Percentiles rank a stretch among this genome's conserved stretches.
Conservation (phyloP, 2,888 invertebrate species). For the Ptychoptera contaminata region DNA sequence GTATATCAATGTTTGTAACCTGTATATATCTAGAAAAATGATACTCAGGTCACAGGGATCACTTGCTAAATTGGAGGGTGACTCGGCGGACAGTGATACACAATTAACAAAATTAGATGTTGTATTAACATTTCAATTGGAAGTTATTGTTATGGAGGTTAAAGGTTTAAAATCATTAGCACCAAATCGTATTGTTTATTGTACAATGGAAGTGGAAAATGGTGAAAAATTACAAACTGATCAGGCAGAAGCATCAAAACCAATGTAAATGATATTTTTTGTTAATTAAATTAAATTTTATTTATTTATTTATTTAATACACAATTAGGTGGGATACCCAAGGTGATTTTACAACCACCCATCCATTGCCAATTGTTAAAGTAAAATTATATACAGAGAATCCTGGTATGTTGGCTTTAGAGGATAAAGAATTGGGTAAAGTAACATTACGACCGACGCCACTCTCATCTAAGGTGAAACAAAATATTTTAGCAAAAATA, state of each 20-base stretch:
- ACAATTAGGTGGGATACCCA: slow-evolving; percentile 99
- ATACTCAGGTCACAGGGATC: slow-evolving; percentile 74
- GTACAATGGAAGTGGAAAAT: slow-evolving; percentile 99
- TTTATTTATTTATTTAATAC: slow-evolving; percentile 7
- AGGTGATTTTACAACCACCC: slow-evolving; percentile 97
- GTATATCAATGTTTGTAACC: slow-evolving; percentile 1
- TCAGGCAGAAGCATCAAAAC: slow-evolving; percentile 98
- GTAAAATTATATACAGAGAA: slow-evolving; percentile 96
- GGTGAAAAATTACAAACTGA: slow-evolving; percentile 98
- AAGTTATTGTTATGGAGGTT: slow-evolving; percentile 99
- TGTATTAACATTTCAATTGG: slow-evolving; percentile 88
- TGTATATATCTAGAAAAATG: slow-evolving; percentile 22
- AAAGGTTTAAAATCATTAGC: slow-evolving; percentile 93
- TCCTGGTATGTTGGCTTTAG: slow-evolving; percentile 91
- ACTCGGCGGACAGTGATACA: slow-evolving; percentile 89
- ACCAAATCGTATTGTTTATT: slow-evolving; percentile 96
- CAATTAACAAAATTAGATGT: slow-evolving; percentile 97
- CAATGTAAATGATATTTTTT: slow-evolving; percentile 47
- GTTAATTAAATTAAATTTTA: neutral
- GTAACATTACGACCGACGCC: slow-evolving; percentile 77
- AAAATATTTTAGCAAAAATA: no score
- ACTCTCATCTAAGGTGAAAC: slow-evolving; percentile 60
- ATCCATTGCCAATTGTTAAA: slow-evolving; percentile 93
- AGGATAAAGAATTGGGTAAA: slow-evolving; percentile 97
- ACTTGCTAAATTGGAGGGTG: slow-evolving; percentile 82